A percentile compares a stretch with the other conserved stretches of the same genome.
phyloP scores from a whole-genome alignment of 2,797 vertebrate species.

The Pseudopleuronectes americanus region DNA sequence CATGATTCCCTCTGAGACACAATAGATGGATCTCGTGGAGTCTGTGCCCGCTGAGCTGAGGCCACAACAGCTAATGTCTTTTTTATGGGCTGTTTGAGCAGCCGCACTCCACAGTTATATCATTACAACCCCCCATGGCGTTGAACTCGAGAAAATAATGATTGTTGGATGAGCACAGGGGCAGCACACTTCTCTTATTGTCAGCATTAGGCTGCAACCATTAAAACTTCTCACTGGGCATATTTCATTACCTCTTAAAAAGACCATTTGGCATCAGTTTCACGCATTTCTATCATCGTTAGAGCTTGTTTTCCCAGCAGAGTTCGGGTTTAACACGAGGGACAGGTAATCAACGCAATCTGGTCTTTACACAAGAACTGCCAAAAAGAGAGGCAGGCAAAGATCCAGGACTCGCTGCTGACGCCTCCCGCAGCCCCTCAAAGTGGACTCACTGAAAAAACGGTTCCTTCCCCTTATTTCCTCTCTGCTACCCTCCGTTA shows the following conservation, averaged over 20 bases:
- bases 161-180: constrained; percentile 39
- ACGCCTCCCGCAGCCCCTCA: constrained; percentile 22
- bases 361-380: constrained; percentile 52
- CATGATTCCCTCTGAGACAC: constrained; percentile 48
- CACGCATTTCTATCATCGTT: constrained; percentile 55
- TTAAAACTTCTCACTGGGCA: constrained; percentile 62
- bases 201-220: constrained; percentile 52
- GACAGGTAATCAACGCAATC: constrained; percentile 54
- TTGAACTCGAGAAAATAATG: constrained; percentile 39
- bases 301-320: constrained; percentile 69
- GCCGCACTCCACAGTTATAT: constrained; percentile 39
- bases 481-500: constrained; percentile 38
- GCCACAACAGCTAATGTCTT: constrained; percentile 61
- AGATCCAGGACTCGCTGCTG: constrained; percentile 41
- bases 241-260: constrained; percentile 75
- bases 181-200: constrained; percentile 61
- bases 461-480: constrained; percentile 9
- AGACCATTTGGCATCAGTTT: constrained; percentile 62
- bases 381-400: constrained; percentile 38
- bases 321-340: constrained; percentile 51
- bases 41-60: constrained; percentile 11
- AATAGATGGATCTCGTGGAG: constrained; percentile 50
- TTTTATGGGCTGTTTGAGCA: constrained; percentile 53
- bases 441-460: constrained; percentile 10
- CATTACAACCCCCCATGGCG: constrained; percentile 32